Conservation (phyloP, 2,888 invertebrate species). For the Xestoiulus laeticollis region DNA sequence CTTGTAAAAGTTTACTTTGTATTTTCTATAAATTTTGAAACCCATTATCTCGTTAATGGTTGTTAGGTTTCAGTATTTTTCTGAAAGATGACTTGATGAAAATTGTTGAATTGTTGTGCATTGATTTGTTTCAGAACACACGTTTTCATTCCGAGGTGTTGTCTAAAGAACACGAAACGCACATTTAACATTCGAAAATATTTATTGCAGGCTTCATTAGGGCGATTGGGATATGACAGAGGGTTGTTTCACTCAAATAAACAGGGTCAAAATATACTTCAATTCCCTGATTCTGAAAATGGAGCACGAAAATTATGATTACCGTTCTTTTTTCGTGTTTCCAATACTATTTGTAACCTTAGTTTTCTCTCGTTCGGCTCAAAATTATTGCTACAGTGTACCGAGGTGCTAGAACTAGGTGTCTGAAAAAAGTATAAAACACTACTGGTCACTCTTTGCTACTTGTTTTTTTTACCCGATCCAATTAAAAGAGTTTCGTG, state of each 20-base stretch:
- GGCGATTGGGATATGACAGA: conserved; percentile 21
- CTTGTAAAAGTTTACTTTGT: no score
- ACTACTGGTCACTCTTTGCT: conserved; percentile 5
- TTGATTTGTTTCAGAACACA: no score
- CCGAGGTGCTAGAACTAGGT: conserved; percentile 7
- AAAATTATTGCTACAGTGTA: conserved; percentile 20
- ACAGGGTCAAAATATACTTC: conserved; percentile 21
- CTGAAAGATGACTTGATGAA: no score
- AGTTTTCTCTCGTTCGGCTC: neutral
- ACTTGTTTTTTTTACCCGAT: neutral
- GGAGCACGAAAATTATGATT: neutral
- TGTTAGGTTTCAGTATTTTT: no score
- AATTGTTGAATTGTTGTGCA: no score
- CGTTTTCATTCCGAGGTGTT: neutral
- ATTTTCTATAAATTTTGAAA: no score
- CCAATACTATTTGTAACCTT: neutral
- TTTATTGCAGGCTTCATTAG: conserved; percentile 23
- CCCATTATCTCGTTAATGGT: no score
- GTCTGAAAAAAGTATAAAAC: conserved; percentile 31
- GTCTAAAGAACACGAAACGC: neutral
- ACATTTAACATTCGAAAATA: neutral
- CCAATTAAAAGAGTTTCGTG: conserved; percentile 60
- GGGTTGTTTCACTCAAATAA: conserved; percentile 21
- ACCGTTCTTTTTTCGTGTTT: neutral
- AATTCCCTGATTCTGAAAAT: conserved; percentile 1